Conservation (phyloP, 2,797 vertebrate species). For the Scolopax bukidnonensis region DNA sequence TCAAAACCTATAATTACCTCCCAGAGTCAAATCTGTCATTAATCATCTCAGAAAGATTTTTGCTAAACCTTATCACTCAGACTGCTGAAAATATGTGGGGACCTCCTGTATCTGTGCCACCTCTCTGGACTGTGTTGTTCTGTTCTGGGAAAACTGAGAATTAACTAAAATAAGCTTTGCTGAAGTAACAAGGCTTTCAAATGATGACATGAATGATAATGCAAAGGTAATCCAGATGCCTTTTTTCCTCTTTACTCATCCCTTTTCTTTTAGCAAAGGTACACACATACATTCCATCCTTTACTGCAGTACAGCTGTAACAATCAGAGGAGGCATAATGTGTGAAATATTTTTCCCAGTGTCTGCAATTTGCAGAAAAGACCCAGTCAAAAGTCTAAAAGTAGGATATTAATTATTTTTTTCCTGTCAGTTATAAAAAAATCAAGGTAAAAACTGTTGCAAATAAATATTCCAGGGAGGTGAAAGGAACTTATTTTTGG, state of each 20-base stretch:
- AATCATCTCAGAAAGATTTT: constrained; percentile 67
- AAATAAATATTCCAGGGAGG: not conserved
- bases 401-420: not conserved
- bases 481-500: not conserved
- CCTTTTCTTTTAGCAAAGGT: constrained; percentile 16
- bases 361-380: not conserved
- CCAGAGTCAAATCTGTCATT: constrained; percentile 71
- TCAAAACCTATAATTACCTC: constrained; percentile 71
- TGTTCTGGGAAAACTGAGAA: constrained; percentile 19
- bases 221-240: not conserved
- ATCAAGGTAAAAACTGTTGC: not conserved
- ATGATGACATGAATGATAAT: not conserved
- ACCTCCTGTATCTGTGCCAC: constrained; percentile 26
- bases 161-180: constrained; percentile 15
- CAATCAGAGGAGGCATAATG: not conserved
- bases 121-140: constrained; percentile 23
- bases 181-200: constrained; percentile 15
- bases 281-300: not conserved
- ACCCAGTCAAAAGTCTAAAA: not conserved
- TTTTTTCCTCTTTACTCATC: not conserved
- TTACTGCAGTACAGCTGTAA: not conserved
- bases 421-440: not conserved
- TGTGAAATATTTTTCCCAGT: not conserved
- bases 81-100: constrained; percentile 43
- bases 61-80: constrained; percentile 35